These are phyloP conservation scores for Macrosiphum euphorbiae DNA, from an alignment of 2,888 invertebrate species.

Conservation along the genomic window DNA sequence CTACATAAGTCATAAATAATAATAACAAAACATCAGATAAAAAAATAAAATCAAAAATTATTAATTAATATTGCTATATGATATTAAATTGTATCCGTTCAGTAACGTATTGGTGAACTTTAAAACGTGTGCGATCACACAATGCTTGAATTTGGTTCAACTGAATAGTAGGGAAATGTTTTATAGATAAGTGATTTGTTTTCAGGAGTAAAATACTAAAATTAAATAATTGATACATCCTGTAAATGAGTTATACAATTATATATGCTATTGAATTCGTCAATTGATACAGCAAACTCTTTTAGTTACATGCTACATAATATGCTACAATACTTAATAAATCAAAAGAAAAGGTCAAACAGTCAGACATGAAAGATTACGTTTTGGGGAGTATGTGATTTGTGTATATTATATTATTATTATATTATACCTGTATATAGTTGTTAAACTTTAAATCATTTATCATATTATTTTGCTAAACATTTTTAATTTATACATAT, in stretches of 20 bases:
- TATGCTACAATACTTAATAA: not conserved
- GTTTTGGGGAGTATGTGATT: slow-evolving; percentile 2
- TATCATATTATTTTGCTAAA: not conserved
- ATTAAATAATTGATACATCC: not conserved
- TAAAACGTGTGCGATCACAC: not conserved
- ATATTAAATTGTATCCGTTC: not conserved
- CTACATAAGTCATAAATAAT: not conserved
- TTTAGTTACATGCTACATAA: not conserved
- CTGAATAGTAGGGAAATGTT: not conserved
- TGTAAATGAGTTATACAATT: not conserved
- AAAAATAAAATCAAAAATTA: not conserved
- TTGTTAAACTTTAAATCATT: not conserved
- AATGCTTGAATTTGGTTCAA: not conserved
- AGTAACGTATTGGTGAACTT: not conserved
- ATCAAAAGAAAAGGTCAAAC: slow-evolving; percentile 23
- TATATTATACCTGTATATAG: not conserved
- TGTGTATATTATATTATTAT: not conserved
- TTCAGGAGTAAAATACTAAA: not conserved
- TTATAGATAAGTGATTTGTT: not conserved
- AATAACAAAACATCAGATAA: not conserved
- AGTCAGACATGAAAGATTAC: slow-evolving; percentile 26
- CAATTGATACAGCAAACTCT: not conserved
- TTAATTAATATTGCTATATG: not conserved
- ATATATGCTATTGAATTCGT: not conserved
- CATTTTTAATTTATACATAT: not conserved